Percentiles rank a stretch among this genome's conserved stretches.
Conservation (phyloP, 2,888 invertebrate genomes). For the Biston betularia region DNA sequence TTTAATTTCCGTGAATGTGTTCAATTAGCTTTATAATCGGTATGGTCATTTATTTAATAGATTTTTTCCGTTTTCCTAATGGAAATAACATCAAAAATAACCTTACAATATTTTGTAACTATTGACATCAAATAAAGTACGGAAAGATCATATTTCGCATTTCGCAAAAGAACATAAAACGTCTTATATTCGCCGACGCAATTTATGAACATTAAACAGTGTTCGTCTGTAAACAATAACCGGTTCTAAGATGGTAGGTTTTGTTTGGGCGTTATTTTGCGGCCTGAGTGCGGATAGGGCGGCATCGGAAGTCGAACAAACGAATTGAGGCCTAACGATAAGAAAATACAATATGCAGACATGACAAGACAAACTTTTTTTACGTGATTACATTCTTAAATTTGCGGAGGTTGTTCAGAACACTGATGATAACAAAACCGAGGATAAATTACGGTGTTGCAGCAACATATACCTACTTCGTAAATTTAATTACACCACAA, state of each 20-base stretch:
- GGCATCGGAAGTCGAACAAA: conserved; percentile 58
- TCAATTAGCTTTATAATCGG: too few relatives aligned
- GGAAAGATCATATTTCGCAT: conserved; percentile 59
- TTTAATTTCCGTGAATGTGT: too few relatives aligned
- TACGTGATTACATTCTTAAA: too few relatives aligned
- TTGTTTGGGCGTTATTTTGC: conserved; percentile 75
- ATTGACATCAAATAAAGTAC: conserved; percentile 51
- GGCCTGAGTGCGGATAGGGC: conserved; percentile 60
- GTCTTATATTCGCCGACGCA: conserved; percentile 65
- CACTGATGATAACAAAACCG: too few relatives aligned
- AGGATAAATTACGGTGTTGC: too few relatives aligned
- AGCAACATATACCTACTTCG: too few relatives aligned
- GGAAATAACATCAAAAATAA: too few relatives aligned
- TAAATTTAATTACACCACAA: too few relatives aligned
- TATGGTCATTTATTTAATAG: too few relatives aligned
- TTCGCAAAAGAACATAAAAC: conserved; percentile 57
- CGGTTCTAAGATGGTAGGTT: conserved; percentile 72
- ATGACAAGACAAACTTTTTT: not conserved
- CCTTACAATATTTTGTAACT: not conserved
- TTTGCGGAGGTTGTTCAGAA: too few relatives aligned
- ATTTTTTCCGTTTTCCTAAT: too few relatives aligned
- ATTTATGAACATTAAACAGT: conserved; percentile 72
- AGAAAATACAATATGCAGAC: conserved; percentile 16
- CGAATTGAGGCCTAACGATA: conserved; percentile 54
- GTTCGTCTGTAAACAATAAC: conserved; percentile 79